Percentiles rank a stretch among this genome's conserved stretches.
Conservation (phyloP, 1,140 invertebrate species). For the Artemia franciscana region DNA sequence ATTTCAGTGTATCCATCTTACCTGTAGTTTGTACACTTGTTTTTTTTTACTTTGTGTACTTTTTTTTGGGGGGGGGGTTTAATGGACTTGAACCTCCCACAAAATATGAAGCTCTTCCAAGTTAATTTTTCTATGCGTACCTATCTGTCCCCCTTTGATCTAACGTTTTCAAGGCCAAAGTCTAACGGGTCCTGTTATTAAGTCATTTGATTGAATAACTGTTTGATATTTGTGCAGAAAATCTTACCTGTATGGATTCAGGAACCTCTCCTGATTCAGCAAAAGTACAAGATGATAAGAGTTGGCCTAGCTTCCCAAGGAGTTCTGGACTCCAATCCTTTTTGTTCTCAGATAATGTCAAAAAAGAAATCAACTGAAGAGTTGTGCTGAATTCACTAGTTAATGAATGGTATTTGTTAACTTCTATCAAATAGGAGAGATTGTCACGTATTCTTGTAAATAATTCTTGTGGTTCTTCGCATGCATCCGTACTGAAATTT, state of each 20-base stretch:
- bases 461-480: constrained; percentile 1
- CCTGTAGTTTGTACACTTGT: too few relatives aligned
- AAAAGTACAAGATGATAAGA: constrained; percentile 35
- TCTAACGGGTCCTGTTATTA: too few relatives aligned
- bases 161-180: too few relatives aligned
- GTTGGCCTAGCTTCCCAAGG: constrained; percentile 31
- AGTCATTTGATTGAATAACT: too few relatives aligned
- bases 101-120: too few relatives aligned
- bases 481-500: neutral
- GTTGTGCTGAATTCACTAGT: constrained; percentile 1
- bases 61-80: too few relatives aligned
- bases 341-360: constrained; percentile 4
- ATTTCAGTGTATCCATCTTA: too few relatives aligned
- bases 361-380: constrained; percentile 8
- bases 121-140: too few relatives aligned
- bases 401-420: constrained; percentile 4
- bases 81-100: too few relatives aligned
- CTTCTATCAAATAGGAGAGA: constrained; percentile 1
- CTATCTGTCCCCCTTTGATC: too few relatives aligned
- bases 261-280: constrained; percentile 44
- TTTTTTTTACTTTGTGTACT: too few relatives aligned
- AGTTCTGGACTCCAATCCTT: constrained; percentile 30
- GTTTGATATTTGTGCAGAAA: too few relatives aligned
- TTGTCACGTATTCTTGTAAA: constrained; percentile 2
- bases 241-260: constrained; percentile 18